Evolutionary conservation across 1,140 invertebrate genomes (phyloP), one percentile per base, ranked within the genome.

Genomic region (Elysia chlorotica): DNA sequence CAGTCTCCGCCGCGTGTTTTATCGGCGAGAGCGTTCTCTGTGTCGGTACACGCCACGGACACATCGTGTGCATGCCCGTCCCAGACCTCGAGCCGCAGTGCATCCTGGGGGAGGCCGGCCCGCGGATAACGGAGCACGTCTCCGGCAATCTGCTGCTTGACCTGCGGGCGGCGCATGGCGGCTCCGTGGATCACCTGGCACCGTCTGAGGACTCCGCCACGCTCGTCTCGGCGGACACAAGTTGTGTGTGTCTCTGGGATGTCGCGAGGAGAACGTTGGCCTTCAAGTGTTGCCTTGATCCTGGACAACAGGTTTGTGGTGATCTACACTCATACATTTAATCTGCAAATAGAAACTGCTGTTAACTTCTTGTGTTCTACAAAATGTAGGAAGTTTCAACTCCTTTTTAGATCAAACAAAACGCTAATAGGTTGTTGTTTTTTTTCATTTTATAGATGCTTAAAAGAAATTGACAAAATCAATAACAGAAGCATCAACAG

Each of bases 191-290:
- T 2, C 25, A 31, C 30, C 31, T 71, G 17, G 25, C 5, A n/a
- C 6, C 59, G 23, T 71, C 69, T 2, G 25, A 61, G 33, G 59
- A 71, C 38, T 1, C n/a, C 4, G 36, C 35, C 3, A 37, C 38
- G 10, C 23, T 71, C 0, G 30, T 71, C 59, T 62, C 36, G n/a
- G 3, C 56, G n/a, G 69, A 71, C 30, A 28, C 5, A 2, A 38
- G 19, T 25, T 17, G 36, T n/a, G 37, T 71, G 36, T 71, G 57
- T 63, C 17, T 71, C 10, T 71, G 69, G 69, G 28, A 41, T 53
- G 37, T 25, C 10, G 17, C 56, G 6, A 59, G 6, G 6, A 10
- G 56, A 10, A 59, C 25, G 56, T 25, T 59, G 10, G 25, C 6
- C 6, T 6, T 30, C 10, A 25, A 19, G 19, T 17, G 10, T 17